Evolutionary conservation across 2,888 invertebrate genomes (phyloP), one percentile per base, ranked within the genome.

Genomic region (Pseudococcus viburni): DNA sequence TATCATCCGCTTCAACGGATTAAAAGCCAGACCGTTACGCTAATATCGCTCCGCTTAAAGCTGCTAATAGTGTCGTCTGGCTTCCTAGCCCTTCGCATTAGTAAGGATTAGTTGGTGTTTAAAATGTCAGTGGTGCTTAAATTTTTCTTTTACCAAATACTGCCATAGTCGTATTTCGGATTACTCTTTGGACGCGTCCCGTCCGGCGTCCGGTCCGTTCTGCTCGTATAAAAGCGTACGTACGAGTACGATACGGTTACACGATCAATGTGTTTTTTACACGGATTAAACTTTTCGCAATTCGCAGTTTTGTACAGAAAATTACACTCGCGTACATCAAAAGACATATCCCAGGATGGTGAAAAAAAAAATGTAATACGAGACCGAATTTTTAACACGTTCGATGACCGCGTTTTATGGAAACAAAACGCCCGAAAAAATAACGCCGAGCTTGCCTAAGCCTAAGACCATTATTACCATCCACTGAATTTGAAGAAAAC

Each of bases 41-140:
- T 80, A 80, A 88, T 80, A 88, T 88, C 88, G 83, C 55, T 88
- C 55, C 51, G 88, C 80, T 83, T 55, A 88, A 88, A 88, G 88
- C 88, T 88, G 88, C 77, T 80, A 88, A 88, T 88, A 88, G 88
- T 88, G 88, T 88, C 88, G 88, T 88, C 88, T 88, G 88, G 88
- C 88, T 88, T 88, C 88, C 51, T 88, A 88, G 88, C 80, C 80
- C 77, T 88, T 88, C 88, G 88, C 88, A 88, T 88, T 88, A 88
- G 88, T 59, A 42, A 88, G 33, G 80, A 51, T 83, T 46, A 88
- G 51, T 80, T 55, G 77, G 80, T 80, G 77, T 83, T 83, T 51
- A 88, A 88, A 83, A 83, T 88, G 88, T 88, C 55, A 88, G 88
- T 77, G 88, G 88, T 88, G 51, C 88, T 88, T 88, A 88, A 88